Conservation (phyloP, 2,888 invertebrate species). For the Tenthredo scrophulariae region DNA sequence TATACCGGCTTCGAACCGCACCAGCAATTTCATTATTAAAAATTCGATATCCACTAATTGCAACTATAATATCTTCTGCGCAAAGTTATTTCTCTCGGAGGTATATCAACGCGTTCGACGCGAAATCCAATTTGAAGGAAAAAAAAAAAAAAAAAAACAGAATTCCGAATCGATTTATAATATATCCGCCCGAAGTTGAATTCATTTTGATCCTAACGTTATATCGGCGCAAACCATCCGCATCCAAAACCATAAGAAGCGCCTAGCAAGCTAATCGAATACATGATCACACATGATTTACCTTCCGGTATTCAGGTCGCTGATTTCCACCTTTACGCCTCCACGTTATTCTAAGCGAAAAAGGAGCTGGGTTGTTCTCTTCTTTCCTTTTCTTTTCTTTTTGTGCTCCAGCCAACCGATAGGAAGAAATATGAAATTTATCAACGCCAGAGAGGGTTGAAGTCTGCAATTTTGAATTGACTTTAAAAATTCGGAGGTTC, state of each 20-base stretch:
- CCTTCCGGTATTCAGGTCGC: constrained; percentile 41
- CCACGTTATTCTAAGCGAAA: neutral
- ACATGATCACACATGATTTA: constrained; percentile 37
- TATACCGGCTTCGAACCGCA: neutral
- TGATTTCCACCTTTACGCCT: constrained; percentile 3
- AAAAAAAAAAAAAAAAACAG: too few relatives aligned
- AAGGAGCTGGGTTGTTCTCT: neutral
- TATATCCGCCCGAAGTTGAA: neutral
- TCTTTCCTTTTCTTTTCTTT: neutral
- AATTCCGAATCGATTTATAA: neutral
- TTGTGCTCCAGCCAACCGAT: neutral
- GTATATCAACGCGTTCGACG: neutral
- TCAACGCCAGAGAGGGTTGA: neutral
- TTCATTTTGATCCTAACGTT: neutral
- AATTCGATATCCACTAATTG: constrained; percentile 42
- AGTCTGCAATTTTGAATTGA: too few relatives aligned
- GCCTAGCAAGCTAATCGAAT: constrained; percentile 37
- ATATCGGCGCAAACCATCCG: neutral
- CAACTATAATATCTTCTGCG: constrained; percentile 9
- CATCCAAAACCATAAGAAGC: constrained; percentile 17
- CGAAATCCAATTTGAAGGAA: too few relatives aligned
- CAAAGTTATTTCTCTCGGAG: neutral
- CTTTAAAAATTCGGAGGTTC: neutral
- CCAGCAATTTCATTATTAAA: constrained; percentile 31
- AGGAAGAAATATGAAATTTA: constrained; percentile 1